Evolutionary conservation across 1,140 invertebrate species (phyloP).

Genomic region (Oreohelix idahoensis): DNA sequence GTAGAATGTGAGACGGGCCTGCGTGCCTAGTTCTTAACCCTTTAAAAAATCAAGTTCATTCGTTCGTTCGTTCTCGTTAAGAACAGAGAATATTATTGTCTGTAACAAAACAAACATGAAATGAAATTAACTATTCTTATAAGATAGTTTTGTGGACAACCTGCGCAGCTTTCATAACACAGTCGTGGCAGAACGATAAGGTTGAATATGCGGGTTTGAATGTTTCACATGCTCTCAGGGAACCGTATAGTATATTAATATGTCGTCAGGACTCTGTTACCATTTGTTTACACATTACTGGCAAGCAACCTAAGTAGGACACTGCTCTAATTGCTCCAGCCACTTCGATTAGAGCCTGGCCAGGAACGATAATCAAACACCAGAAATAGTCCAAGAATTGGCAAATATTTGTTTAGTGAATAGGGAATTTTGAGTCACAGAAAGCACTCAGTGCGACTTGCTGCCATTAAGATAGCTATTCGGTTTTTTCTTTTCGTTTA

Average conservation of each 20-base stretch:
- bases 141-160: no score
- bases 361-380: neutral
- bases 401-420: conserved; percentile 13
- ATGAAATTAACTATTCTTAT: no score
- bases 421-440: neutral
- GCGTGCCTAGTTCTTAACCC: no score
- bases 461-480: conserved; percentile 9
- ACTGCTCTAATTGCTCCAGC: conserved; percentile 12
- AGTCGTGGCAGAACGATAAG: no score
- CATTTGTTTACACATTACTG: conserved; percentile 1
- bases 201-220: neutral
- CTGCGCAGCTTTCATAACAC: no score
- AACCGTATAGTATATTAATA: neutral
- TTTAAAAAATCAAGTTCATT: no score
- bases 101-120: no score
- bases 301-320: neutral
- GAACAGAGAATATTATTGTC: no score
- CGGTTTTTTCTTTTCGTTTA: no score
- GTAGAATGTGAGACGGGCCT: no score
- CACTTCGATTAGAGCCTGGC: neutral
- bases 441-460: conserved; percentile 3
- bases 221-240: neutral
- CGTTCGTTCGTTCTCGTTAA: no score
- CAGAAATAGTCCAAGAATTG: conserved; percentile 1
- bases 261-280: neutral